A percentile compares a stretch with the other conserved stretches of the same genome.
These are phyloP conservation scores for Ceratosolen fusciceps DNA, from an alignment of 1,140 invertebrate genomes.

Conservation along the genomic window DNA sequence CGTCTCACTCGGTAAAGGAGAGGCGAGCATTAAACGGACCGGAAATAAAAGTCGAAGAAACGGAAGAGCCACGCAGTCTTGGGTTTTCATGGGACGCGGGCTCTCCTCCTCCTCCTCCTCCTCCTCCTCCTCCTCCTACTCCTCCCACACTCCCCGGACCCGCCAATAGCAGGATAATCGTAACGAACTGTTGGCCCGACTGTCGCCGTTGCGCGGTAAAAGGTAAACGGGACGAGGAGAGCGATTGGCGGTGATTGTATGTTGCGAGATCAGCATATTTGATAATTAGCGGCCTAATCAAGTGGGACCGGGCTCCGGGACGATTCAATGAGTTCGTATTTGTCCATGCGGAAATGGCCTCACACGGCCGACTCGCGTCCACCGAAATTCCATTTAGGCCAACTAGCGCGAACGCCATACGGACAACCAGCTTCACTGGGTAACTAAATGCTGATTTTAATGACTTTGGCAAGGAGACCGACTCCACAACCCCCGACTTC, in stretches of 20 bases:
- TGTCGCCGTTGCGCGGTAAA: neutral
- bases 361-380: neutral
- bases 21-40: neutral
- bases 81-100: too few relatives aligned
- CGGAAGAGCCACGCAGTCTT: neutral
- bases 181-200: too few relatives aligned
- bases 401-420: slow-evolving; percentile 35
- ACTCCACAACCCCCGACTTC: too few relatives aligned
- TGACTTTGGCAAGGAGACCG: neutral
- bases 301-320: slow-evolving; percentile 4
- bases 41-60: neutral
- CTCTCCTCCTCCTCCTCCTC: neutral
- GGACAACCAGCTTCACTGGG: neutral
- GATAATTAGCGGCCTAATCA: slow-evolving; percentile 41
- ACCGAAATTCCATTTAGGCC: slow-evolving; percentile 27
- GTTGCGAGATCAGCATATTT: slow-evolving; percentile 36
- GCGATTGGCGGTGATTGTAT: neutral
- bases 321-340: slow-evolving; percentile 29
- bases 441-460: slow-evolving; percentile 6
- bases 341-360: slow-evolving; percentile 30
- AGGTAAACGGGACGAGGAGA: slow-evolving; percentile 28
- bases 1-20: neutral
- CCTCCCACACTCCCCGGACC: neutral
- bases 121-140: neutral
- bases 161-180: too few relatives aligned